Conservation (phyloP, 2,888 invertebrate genomes). For the Lissocephala sabroskyi region DNA sequence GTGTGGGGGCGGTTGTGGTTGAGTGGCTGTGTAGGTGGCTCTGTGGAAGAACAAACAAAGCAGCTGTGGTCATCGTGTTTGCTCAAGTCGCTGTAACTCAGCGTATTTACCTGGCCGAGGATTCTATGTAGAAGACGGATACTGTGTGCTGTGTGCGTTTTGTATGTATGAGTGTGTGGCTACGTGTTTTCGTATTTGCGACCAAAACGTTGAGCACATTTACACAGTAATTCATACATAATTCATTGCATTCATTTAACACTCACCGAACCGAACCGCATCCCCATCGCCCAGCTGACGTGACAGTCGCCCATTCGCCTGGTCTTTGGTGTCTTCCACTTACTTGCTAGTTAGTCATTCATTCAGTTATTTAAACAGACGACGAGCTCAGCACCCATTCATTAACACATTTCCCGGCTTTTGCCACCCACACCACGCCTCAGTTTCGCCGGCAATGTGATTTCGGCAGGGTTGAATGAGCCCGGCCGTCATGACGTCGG, state of each 20-base stretch:
- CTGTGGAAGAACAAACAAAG: slow-evolving; percentile 20
- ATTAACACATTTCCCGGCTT: slow-evolving; percentile 38
- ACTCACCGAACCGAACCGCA: slow-evolving; percentile 26
- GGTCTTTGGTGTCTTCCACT: neutral
- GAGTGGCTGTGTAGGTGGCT: neutral
- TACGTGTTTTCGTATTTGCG: slow-evolving; percentile 14
- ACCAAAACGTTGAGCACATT: slow-evolving; percentile 34
- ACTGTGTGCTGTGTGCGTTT: too few relatives aligned
- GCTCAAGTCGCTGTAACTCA: slow-evolving; percentile 30
- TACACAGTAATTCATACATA: slow-evolving; percentile 58
- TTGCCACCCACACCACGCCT: neutral
- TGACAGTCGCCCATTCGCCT: neutral
- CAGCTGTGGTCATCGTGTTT: slow-evolving; percentile 26
- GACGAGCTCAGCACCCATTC: slow-evolving; percentile 31
- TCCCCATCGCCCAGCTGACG: slow-evolving; percentile 2
- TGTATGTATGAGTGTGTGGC: slow-evolving; percentile 11
- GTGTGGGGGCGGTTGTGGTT: neutral
- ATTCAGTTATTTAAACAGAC: slow-evolving; percentile 26
- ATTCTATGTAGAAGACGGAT: too few relatives aligned
- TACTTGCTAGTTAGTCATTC: slow-evolving; percentile 2
- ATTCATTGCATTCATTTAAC: slow-evolving; percentile 63
- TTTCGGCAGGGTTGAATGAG: neutral
- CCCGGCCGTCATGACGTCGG: too few relatives aligned
- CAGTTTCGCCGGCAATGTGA: too few relatives aligned
- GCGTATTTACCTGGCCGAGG: neutral